Conservation (phyloP, 2,888 invertebrate genomes). For the Colletes collaris region DNA sequence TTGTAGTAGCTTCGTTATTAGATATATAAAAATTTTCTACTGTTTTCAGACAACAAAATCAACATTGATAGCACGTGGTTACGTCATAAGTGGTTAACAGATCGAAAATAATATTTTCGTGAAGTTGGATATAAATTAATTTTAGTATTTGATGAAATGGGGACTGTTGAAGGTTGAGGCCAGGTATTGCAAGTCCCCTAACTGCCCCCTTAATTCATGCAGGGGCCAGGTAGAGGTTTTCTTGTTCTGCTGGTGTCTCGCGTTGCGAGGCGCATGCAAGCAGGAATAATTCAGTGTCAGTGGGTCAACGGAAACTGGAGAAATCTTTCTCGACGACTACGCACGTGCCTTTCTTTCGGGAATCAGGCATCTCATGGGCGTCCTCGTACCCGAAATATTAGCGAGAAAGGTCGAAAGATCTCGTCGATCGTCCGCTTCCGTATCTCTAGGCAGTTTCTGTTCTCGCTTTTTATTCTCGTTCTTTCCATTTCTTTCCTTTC, state of each 20-base stretch:
- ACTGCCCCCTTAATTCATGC: not conserved
- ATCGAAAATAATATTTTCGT: too few species aligned
- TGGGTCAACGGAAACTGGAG: slow-evolving; percentile 80
- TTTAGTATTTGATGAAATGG: too few species aligned
- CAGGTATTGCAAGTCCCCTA: too few species aligned
- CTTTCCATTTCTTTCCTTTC: not conserved
- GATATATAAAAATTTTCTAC: too few species aligned
- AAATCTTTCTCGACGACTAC: slow-evolving; percentile 66
- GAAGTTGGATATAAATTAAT: too few species aligned
- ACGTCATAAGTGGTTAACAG: too few species aligned
- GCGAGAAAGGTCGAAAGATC: not conserved
- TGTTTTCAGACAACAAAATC: too few species aligned
- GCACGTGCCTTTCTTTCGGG: slow-evolving; percentile 51
- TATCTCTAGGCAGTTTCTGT: not conserved
- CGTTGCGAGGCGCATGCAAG: slow-evolving; percentile 21
- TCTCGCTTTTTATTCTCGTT: not conserved
- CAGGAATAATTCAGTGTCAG: slow-evolving; percentile 80
- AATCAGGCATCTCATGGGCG: slow-evolving; percentile 34
- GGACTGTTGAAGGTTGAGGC: too few species aligned
- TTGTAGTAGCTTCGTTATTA: too few species aligned
- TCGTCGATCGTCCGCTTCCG: too few species aligned
- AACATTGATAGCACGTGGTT: too few species aligned
- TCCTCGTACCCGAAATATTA: slow-evolving; percentile 6
- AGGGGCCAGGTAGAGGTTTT: slow-evolving; percentile 17
- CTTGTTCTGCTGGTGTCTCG: slow-evolving; percentile 7